These are phyloP conservation scores for Cryptomyrus ogoouensis DNA, from an alignment of 2,113 vertebrate species.

Conservation along the genomic window DNA sequence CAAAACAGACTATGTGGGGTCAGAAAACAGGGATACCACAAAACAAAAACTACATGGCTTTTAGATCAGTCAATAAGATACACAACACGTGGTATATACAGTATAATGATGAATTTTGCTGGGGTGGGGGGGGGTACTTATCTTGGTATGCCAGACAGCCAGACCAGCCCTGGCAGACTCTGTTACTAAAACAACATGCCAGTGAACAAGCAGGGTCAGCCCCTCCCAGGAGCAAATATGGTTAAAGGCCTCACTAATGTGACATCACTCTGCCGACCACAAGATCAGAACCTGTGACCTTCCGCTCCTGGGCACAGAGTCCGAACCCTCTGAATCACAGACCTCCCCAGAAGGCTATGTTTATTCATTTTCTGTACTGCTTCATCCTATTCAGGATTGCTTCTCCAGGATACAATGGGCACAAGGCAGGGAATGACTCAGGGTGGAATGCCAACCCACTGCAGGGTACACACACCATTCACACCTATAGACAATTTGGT, in stretches of 20 bases:
- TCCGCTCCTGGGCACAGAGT: not conserved
- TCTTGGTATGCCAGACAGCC: too few species aligned
- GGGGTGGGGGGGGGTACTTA: too few species aligned
- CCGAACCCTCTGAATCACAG: not conserved
- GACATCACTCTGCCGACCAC: not conserved
- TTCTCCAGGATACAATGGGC: too few species aligned
- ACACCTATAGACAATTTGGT: not conserved
- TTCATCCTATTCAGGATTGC: too few species aligned
- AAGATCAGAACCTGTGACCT: not conserved
- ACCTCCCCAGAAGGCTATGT: not conserved
- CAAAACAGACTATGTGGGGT: too few species aligned
- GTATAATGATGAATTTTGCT: not conserved
- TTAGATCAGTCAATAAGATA: not conserved
- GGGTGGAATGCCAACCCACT: not conserved
- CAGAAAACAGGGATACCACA: too few species aligned
- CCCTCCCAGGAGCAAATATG: too few species aligned
- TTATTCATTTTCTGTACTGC: not conserved
- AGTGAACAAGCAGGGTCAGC: too few species aligned
- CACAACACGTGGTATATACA: not conserved
- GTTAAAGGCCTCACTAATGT: not conserved
- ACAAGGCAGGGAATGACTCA: not conserved
- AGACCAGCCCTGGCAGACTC: too few species aligned
- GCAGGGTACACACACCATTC: not conserved
- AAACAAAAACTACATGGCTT: too few species aligned
- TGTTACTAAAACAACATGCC: too few species aligned